These are phyloP conservation scores for Poecilia velifera DNA, from an alignment of 2,797 vertebrate species.

Conservation along the genomic window DNA sequence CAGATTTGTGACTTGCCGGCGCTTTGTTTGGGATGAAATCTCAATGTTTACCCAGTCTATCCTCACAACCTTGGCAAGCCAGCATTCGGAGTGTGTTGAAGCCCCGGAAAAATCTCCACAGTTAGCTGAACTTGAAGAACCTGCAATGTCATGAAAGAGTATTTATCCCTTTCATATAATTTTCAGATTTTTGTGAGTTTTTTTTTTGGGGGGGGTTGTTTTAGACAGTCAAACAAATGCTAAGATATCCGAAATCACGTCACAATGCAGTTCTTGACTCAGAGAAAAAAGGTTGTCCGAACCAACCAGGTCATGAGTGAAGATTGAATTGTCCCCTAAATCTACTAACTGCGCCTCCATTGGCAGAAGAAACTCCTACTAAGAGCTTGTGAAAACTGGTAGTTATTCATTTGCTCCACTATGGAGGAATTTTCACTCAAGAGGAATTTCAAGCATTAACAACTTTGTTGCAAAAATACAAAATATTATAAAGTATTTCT, in stretches of 20 bases:
- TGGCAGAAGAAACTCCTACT: background rate
- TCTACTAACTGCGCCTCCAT: background rate
- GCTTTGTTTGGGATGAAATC: constrained; percentile 62
- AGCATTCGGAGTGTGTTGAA: constrained; percentile 21
- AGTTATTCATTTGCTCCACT: background rate
- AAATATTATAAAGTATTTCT: too few relatives aligned
- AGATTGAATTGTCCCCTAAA: background rate
- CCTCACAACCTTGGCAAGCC: constrained; percentile 23
- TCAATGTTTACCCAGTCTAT: constrained; percentile 59
- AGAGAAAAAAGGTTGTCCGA: background rate
- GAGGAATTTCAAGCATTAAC: background rate
- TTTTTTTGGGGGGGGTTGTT: background rate
- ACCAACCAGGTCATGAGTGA: background rate
- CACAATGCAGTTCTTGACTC: background rate
- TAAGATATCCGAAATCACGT: background rate
- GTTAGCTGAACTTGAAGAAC: constrained; percentile 28
- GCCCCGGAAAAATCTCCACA: constrained; percentile 36
- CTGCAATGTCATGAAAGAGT: background rate
- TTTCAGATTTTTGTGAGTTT: background rate
- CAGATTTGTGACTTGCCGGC: constrained; percentile 48
- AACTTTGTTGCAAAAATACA: background rate
- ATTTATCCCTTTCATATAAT: background rate
- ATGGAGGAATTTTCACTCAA: background rate
- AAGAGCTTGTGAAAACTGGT: background rate
- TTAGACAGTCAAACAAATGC: background rate